Evolutionary conservation across 53 echinoderm and acorn worm species (phyloP).

Genomic region (Henricia sp.): DNA sequence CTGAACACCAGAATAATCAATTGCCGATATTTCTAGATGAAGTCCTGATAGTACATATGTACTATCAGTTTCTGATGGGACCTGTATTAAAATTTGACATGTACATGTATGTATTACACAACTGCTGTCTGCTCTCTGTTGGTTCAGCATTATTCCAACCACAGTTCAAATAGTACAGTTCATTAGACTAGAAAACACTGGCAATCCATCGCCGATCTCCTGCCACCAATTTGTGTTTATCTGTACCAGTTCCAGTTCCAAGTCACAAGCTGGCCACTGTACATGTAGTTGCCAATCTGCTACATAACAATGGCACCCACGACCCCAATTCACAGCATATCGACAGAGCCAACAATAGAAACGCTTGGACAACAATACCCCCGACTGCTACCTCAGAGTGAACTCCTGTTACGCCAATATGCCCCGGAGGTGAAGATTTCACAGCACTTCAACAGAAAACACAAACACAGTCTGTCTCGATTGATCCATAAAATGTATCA

Average conservation of each 20-base stretch:
- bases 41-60: no score
- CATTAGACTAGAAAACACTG: no score
- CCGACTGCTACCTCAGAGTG: background rate
- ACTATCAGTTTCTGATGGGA: no score
- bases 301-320: background rate
- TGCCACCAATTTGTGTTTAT: background rate
- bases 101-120: no score
- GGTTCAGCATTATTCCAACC: no score
- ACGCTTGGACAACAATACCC: slow-evolving; percentile 8
- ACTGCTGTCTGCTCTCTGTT: no score
- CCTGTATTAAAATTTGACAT: no score
- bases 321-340: background rate
- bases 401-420: background rate
- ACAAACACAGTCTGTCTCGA: slow-evolving; percentile 9
- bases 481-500: slow-evolving; percentile 9
- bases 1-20: no score
- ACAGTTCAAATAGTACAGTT: no score
- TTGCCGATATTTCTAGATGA: no score
- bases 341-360: slow-evolving; percentile 5
- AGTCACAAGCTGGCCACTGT: background rate
- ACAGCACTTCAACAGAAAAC: slow-evolving; percentile 29
- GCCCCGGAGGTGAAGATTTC: slow-evolving; percentile 10
- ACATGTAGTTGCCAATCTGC: background rate
- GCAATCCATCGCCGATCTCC: no score
- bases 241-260: background rate